Percentiles rank a stretch among this genome's conserved stretches.
Evolutionary conservation across 1,140 invertebrate species (phyloP).

Genomic region (Ceratosolen solmsi): DNA sequence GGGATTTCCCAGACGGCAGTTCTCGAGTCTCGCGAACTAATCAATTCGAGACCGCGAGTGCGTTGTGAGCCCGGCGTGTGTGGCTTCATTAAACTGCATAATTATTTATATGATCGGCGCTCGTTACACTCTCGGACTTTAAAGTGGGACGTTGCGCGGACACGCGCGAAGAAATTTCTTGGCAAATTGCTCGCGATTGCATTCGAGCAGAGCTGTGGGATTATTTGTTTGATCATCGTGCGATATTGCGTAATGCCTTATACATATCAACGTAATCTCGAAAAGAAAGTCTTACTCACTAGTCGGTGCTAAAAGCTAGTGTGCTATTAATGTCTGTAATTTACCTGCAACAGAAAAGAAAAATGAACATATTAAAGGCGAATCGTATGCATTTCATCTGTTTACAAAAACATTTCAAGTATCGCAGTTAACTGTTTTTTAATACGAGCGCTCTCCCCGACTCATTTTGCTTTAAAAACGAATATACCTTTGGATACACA

Average conservation of each 20-base stretch:
- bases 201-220: background rate
- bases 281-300: conserved; percentile 33
- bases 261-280: background rate
- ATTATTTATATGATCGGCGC: background rate
- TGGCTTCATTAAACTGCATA: background rate
- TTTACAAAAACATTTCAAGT: background rate
- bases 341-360: conserved; percentile 32
- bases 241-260: background rate
- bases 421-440: background rate
- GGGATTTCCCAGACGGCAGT: background rate
- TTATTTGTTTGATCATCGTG: conserved; percentile 16
- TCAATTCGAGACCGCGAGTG: background rate
- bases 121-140: background rate
- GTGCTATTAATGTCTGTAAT: background rate
- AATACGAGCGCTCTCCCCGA: background rate
- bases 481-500: background rate
- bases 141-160: background rate
- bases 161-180: background rate
- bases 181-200: background rate
- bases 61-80: background rate
- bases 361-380: background rate
- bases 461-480: background rate
- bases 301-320: no score
- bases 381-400: background rate
- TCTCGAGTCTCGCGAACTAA: background rate